phyloP scores from a whole-genome alignment of 2,113 vertebrate species.

The Pterocles burchelli region DNA sequence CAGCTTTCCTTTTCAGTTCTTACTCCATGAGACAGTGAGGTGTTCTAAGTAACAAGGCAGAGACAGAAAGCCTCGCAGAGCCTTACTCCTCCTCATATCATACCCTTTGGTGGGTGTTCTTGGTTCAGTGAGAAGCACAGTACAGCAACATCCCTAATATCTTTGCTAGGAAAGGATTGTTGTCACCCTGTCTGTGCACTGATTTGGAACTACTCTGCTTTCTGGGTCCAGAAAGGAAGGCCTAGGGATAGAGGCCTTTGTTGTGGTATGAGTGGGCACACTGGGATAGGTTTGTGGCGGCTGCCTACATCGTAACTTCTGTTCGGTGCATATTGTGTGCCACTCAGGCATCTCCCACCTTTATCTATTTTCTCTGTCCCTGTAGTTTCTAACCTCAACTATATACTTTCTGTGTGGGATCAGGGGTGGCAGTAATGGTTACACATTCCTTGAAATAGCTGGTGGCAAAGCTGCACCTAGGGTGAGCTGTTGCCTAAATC shows the following conservation, averaged over 20 bases:
- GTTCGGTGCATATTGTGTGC: rapidly evolving
- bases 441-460: no score
- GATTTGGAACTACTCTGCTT: no score
- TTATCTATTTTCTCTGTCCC: neutral
- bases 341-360: rapidly evolving
- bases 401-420: neutral
- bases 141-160: rapidly evolving
- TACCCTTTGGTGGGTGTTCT: rapidly evolving
- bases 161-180: rapidly evolving
- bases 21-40: rapidly evolving
- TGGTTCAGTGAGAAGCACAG: neutral
- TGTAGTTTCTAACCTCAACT: neutral
- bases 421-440: neutral
- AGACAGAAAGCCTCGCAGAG: neutral
- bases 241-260: rapidly evolving
- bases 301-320: rapidly evolving
- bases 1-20: neutral
- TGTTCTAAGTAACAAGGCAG: neutral
- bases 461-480: no score
- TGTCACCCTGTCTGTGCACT: rapidly evolving
- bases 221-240: rapidly evolving
- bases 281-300: rapidly evolving
- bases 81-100: neutral
- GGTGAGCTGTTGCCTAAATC: neutral
- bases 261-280: rapidly evolving